A percentile compares a stretch with the other conserved stretches of the same genome.
Evolutionary conservation across 1,140 invertebrate species (phyloP).

Genomic region (Habropoda laboriosa): DNA sequence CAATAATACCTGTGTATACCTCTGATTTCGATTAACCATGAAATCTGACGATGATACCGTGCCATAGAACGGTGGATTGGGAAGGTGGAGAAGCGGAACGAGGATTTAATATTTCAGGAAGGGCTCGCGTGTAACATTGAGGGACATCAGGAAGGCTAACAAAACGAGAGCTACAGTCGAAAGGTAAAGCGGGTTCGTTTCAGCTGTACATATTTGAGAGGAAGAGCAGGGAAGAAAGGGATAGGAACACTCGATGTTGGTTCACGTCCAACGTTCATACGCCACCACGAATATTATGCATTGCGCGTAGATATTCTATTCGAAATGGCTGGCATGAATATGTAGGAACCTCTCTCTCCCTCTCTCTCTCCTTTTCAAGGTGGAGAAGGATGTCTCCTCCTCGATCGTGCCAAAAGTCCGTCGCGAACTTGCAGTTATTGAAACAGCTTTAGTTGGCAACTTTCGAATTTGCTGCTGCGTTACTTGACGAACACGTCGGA

Average conservation of each 20-base stretch:
- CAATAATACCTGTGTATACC: neutral
- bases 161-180: conserved; percentile 8
- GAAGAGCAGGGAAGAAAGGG: neutral
- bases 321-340: conserved; percentile 47
- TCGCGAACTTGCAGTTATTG: conserved; percentile 12
- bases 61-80: neutral
- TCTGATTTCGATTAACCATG: neutral
- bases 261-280: conserved; percentile 46
- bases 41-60: neutral
- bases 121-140: conserved; percentile 6
- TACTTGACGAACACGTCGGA: neutral
- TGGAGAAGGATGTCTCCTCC: too few relatives aligned
- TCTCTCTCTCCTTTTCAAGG: too few relatives aligned
- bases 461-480: neutral
- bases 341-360: conserved; percentile 21
- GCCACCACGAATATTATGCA: conserved; percentile 38
- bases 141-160: neutral
- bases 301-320: conserved; percentile 50
- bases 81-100: neutral
- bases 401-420: conserved; percentile 34
- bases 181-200: conserved; percentile 34
- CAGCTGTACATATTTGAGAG: conserved; percentile 34
- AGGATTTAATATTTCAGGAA: conserved; percentile 24
- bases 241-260: conserved; percentile 21
- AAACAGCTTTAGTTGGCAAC: conserved; percentile 10